Evolutionary conservation across 2,888 invertebrate species (phyloP).

Genomic region (Deroplatys truncata): DNA sequence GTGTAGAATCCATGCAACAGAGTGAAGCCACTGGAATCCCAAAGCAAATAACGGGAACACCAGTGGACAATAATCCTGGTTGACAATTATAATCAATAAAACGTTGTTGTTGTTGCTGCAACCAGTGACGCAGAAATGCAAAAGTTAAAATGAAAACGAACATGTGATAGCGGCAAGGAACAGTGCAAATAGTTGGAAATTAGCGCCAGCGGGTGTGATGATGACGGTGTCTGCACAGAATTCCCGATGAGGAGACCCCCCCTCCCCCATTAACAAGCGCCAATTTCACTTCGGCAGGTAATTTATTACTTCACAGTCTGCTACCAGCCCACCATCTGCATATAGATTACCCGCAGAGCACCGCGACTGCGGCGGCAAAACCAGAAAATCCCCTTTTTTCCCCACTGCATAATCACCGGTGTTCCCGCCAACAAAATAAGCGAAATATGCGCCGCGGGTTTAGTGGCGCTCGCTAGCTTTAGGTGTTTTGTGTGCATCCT

Average conservation of each 20-base stretch:
- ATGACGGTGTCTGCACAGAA: slow-evolving; percentile 4
- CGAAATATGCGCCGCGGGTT: too few relatives aligned
- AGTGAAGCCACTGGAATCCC: too few relatives aligned
- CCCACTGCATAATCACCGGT: neutral
- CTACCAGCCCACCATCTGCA: neutral
- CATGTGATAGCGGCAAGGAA: neutral
- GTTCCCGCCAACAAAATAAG: too few relatives aligned
- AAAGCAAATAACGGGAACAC: too few relatives aligned
- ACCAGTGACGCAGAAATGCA: too few relatives aligned
- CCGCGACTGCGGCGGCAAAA: neutral
- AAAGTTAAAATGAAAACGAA: neutral
- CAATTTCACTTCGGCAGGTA: slow-evolving; percentile 17
- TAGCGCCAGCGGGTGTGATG: slow-evolving; percentile 2
- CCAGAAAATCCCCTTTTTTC: neutral
- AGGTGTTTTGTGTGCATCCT: too few relatives aligned
- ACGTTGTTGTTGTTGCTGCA: too few relatives aligned
- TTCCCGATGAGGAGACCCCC: slow-evolving; percentile 9
- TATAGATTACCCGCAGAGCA: neutral
- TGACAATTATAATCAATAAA: too few relatives aligned
- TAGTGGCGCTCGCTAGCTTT: too few relatives aligned
- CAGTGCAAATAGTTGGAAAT: slow-evolving; percentile 4
- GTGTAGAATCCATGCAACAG: too few relatives aligned
- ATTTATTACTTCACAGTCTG: slow-evolving; percentile 20
- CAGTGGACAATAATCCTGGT: too few relatives aligned
- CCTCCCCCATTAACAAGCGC: slow-evolving; percentile 13